A percentile compares a stretch with the other conserved stretches of the same genome.
Conservation (phyloP, 1,140 invertebrate genomes). For the Harpegnathos saltator region DNA sequence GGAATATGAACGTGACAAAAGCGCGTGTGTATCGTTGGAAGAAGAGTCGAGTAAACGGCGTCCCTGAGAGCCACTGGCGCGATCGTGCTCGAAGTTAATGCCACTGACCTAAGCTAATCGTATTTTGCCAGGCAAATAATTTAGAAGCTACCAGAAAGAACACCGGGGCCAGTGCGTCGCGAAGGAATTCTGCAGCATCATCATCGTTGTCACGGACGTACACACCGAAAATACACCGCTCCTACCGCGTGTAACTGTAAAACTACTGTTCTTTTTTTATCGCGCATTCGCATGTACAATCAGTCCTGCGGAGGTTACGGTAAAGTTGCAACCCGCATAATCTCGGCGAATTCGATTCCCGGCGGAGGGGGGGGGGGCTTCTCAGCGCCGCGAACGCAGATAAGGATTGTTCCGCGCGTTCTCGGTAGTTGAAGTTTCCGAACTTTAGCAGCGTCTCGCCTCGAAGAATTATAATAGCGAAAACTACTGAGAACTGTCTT, state of each 20-base stretch:
- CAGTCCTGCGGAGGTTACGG: not conserved
- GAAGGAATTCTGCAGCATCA: not conserved
- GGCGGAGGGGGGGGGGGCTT: too few species aligned
- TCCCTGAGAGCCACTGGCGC: slow-evolving; percentile 13
- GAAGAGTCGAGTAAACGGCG: not conserved
- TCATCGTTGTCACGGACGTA: not conserved
- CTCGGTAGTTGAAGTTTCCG: too few species aligned
- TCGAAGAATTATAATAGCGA: too few species aligned
- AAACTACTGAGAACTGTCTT: too few species aligned
- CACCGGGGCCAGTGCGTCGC: too few species aligned
- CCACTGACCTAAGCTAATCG: slow-evolving; percentile 24
- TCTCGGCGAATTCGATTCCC: not conserved
- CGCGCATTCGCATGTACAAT: not conserved
- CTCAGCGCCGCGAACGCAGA: too few species aligned
- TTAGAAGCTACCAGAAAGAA: not conserved
- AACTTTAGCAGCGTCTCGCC: too few species aligned
- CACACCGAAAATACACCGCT: not conserved
- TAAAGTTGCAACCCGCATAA: not conserved
- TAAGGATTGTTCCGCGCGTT: too few species aligned
- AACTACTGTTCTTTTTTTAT: slow-evolving; percentile 4
- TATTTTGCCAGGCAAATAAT: not conserved
- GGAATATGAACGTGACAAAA: too few species aligned
- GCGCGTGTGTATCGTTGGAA: too few species aligned
- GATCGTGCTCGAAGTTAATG: slow-evolving; percentile 18
- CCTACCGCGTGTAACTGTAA: not conserved